A percentile compares a stretch with the other conserved stretches of the same genome.
These are phyloP conservation scores for Myotis pilosus DNA, from an alignment of 2,797 vertebrate genomes.

Conservation along the genomic window DNA sequence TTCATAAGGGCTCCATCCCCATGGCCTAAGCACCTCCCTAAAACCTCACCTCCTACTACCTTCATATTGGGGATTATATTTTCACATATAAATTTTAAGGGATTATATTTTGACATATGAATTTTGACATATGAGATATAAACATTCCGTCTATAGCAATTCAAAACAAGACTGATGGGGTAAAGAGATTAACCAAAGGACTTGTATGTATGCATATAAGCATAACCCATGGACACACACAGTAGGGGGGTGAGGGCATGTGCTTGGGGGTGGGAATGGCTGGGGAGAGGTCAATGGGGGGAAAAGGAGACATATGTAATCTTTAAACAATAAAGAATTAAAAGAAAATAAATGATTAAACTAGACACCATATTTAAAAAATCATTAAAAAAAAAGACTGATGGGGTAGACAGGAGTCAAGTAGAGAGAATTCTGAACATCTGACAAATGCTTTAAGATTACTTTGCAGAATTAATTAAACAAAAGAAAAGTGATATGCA, in stretches of 20 bases:
- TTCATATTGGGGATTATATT: neutral
- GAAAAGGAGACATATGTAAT: too few species aligned
- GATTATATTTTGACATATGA: neutral
- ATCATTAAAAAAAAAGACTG: neutral
- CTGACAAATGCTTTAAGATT: neutral
- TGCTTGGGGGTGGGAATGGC: too few species aligned
- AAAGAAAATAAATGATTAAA: too few species aligned
- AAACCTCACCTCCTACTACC: neutral
- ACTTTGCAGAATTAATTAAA: neutral
- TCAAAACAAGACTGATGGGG: neutral
- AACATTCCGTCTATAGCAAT: neutral
- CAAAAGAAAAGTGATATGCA: neutral
- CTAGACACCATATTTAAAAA: too few species aligned
- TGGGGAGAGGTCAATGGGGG: too few species aligned
- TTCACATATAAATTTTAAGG: fast-evolving
- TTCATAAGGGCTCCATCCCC: neutral
- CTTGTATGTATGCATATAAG: too few species aligned
- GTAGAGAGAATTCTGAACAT: neutral
- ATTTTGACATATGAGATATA: neutral
- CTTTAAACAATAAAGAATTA: too few species aligned
- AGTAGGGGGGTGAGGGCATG: too few species aligned
- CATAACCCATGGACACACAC: too few species aligned
- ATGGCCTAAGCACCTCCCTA: neutral
- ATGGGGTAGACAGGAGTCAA: neutral
- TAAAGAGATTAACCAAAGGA: too few species aligned